A percentile compares a stretch with the other conserved stretches of the same genome.
Conservation (phyloP, 1,140 invertebrate species). For the Tribolium castaneum region DNA sequence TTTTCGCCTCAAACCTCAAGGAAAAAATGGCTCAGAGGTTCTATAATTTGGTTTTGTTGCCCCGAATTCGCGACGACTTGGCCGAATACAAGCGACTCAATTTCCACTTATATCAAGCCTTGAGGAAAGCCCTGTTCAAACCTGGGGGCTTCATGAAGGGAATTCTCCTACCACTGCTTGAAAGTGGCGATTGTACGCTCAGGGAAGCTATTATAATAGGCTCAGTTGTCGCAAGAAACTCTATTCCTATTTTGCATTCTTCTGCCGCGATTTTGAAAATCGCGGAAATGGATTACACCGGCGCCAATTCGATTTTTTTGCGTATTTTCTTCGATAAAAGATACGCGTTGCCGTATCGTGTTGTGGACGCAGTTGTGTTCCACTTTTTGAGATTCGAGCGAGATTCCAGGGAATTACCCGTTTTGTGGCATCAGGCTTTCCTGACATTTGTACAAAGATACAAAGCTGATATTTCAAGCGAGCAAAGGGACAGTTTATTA, state of each 20-base stretch:
- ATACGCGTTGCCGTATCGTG: conserved; percentile 96
- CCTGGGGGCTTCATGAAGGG: conserved; percentile 99
- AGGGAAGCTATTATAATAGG: conserved; percentile 96
- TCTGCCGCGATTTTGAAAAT: conserved; percentile 95
- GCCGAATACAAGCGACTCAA: conserved; percentile 95
- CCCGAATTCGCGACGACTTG: conserved; percentile 94
- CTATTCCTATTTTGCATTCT: conserved; percentile 96
- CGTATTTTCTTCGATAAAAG: conserved; percentile 97
- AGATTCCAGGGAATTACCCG: conserved; percentile 87
- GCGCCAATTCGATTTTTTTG: conserved; percentile 97
- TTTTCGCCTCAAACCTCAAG: conserved; percentile 96
- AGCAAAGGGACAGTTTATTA: conserved; percentile 90
- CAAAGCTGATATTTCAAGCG: conserved; percentile 92
- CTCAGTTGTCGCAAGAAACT: conserved; percentile 90
- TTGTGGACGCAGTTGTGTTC: conserved; percentile 95
- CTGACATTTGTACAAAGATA: conserved; percentile 96
- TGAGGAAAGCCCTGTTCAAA: conserved; percentile 95
- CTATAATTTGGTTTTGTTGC: conserved; percentile 93
- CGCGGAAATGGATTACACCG: conserved; percentile 97
- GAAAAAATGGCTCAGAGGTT: conserved; percentile 97
- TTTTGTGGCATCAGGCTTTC: conserved; percentile 96
- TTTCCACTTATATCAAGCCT: conserved; percentile 95
- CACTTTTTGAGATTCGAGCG: conserved; percentile 94
- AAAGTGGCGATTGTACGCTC: conserved; percentile 91
- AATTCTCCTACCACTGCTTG: conserved; percentile 67